Conservation (phyloP, 2,888 invertebrate genomes). For the Melinopterus prodromus region DNA sequence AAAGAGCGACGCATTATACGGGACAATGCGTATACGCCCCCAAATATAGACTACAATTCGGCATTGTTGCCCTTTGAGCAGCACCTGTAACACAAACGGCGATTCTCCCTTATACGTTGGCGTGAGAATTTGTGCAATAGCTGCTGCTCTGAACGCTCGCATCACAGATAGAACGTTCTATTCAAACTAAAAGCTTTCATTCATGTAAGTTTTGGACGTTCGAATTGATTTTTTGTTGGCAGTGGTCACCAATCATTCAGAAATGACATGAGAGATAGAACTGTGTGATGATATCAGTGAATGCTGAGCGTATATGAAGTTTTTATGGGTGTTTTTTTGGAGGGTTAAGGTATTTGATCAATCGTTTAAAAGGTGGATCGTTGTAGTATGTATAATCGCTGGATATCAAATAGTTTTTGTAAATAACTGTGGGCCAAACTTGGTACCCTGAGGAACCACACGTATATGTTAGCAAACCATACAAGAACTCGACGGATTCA, state of each 20-base stretch:
- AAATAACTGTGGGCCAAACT: too few relatives aligned
- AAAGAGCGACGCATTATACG: neutral
- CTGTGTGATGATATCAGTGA: too few relatives aligned
- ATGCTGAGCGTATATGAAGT: too few relatives aligned
- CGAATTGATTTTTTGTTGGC: conserved; percentile 4
- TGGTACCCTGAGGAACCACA: too few relatives aligned
- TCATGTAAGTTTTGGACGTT: conserved; percentile 6
- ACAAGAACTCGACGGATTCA: too few relatives aligned
- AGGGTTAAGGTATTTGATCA: too few relatives aligned
- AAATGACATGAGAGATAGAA: conserved; percentile 11
- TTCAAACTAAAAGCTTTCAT: conserved; percentile 19
- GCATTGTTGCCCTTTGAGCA: conserved; percentile 13
- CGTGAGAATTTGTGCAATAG: conserved; percentile 32
- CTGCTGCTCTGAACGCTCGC: conserved; percentile 1
- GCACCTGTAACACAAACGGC: conserved; percentile 26
- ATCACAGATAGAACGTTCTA: conserved; percentile 6
- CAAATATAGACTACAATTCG: conserved; percentile 28
- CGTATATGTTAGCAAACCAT: too few relatives aligned
- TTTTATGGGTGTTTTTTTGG: too few relatives aligned
- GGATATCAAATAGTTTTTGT: too few relatives aligned
- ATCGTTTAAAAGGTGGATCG: too few relatives aligned
- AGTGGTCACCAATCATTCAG: conserved; percentile 24
- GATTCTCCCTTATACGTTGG: conserved; percentile 19
- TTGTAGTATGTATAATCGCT: too few relatives aligned
- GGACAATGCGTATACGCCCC: conserved; percentile 26